Evolutionary conservation across 2,797 vertebrate genomes (phyloP), one percentile per base, ranked within the genome.

Genomic region (Harpagifer antarcticus): DNA sequence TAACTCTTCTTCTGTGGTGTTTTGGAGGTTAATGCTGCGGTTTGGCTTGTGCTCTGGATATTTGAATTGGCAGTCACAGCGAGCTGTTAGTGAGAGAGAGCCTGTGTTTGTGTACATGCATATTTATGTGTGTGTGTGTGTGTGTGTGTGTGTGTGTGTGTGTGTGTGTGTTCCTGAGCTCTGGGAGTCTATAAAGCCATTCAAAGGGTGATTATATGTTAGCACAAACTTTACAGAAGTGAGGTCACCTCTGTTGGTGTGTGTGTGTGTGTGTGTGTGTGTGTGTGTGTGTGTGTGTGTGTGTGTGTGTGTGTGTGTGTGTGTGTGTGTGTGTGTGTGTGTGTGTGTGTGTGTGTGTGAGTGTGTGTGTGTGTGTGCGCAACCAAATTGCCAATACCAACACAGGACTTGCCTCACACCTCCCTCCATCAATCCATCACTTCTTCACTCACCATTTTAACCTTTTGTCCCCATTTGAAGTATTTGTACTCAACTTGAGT

Each of bases 161-260:
- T 83, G 7, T 33, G 7, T 33, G 33, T 33, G 33, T 33, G 33
- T 62, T 59, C 69, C 82, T 68, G 76, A 69, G 75, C 87, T 87
- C 74, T 78, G 67, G 60, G 86, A 90, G 81, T 88, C 88, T 86
- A 86, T 92, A 90, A 93, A 93, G 85, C 71, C 79, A 57, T 88
- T 91, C 57, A 55, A 72, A 64, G 82, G 82, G 89, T 91, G 91
- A 93, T 94, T 94, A 93, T 89, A 86, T 88, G 83, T 91, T 91
- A 82, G 60, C 90, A 90, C 90, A 93, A 91, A 92, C 93, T 91
- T 92, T 91, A 94, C 92, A 92, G 88, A 91, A 86, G 91, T 95
- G 93, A 95, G 89, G 89, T 95, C 94, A 95, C 86, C 72, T 76
- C 85, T 81, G 52, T 58, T 59, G 63, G 60, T 64, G 40, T 16